phyloP scores from a whole-genome alignment of 2,888 invertebrate genomes.

The Mesorhabditis spiculigera region DNA sequence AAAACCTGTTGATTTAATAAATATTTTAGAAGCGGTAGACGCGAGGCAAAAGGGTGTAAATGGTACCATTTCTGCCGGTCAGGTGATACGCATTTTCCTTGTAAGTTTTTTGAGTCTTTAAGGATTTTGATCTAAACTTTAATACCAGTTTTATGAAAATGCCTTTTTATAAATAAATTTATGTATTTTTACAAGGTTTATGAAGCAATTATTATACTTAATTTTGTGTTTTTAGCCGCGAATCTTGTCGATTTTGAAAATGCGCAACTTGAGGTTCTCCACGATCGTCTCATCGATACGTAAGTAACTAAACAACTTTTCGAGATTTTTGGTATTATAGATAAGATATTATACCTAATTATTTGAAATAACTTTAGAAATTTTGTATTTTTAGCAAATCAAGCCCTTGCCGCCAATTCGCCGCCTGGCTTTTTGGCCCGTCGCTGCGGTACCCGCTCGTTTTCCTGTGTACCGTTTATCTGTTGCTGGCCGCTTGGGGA shows the following conservation, averaged over 20 bases:
- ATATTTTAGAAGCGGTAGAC: slow-evolving; percentile 24
- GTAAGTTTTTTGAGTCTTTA: too few species aligned
- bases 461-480: slow-evolving; percentile 40
- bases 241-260: slow-evolving; percentile 34
- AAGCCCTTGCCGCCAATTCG: not conserved
- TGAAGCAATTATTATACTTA: not conserved
- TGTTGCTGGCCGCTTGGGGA: slow-evolving; percentile 46
- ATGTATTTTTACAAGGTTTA: not conserved
- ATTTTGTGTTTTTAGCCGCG: slow-evolving; percentile 24
- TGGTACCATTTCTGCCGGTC: slow-evolving; percentile 52
- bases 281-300: slow-evolving; percentile 50
- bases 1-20: not conserved
- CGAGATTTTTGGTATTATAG: too few species aligned
- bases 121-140: too few species aligned
- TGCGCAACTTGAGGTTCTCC: slow-evolving; percentile 34
- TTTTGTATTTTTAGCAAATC: slow-evolving; percentile 13
- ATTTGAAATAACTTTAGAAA: not conserved
- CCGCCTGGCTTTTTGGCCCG: slow-evolving; percentile 19
- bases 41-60: slow-evolving; percentile 54
- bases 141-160: too few species aligned
- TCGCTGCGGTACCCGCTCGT: slow-evolving; percentile 32
- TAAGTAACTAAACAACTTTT: slow-evolving; percentile 35
- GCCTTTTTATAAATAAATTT: too few species aligned
- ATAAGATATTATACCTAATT: slow-evolving; percentile 25
- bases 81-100: slow-evolving; percentile 54